Base-by-base conservation (phyloP, 2,888 invertebrate genomes). In the Protonemura montana region DNA sequence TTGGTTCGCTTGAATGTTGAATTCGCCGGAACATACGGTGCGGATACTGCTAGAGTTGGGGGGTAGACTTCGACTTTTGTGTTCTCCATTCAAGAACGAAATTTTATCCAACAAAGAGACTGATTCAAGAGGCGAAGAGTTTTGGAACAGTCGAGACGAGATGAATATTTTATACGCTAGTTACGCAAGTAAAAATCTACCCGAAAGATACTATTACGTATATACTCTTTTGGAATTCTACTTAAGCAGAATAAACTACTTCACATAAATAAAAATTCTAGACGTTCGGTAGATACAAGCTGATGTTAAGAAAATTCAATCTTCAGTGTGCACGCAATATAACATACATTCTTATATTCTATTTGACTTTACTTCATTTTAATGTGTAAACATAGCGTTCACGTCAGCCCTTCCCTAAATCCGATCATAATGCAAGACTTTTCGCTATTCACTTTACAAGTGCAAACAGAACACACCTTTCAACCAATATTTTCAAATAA, bases 151-250 rank as follows among this genome's bases (percentile, higher is more conserved):
- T 27, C 78, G 78, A 78, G 27, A 78, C 7, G 26, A 78, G 28
- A 78, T 78, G 78, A 78, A 78, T 78, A 78, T 78, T 78, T 78
- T 28, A 78, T 78, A 21, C 28, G n/a, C 78, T 78, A 78, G 78
- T 78, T 78, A 78, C 26, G 21, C 7, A 78, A 78, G 78, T 27
- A 78, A 78, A 28, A 78, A 27, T 78, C 28, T 16, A 78, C 28
- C n/a, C 26, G 27, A 78, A 78, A 78, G 28, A 78, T 27, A 78
- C 78, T 26, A 27, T 78, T 7, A 78, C 27, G 28, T 78, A 76
- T 25, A 25, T 76, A 27, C 10, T 28, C 78, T 26, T n/a, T 26
- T 26, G 26, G 26, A 78, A 27, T 78, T 78, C 78, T 78, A 1
- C 28, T 78, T 7, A 78, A 28, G 28, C 27, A 78, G 78, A 78